Base-by-base conservation (phyloP, 2,888 invertebrate species). In the Allacma fusca region DNA sequence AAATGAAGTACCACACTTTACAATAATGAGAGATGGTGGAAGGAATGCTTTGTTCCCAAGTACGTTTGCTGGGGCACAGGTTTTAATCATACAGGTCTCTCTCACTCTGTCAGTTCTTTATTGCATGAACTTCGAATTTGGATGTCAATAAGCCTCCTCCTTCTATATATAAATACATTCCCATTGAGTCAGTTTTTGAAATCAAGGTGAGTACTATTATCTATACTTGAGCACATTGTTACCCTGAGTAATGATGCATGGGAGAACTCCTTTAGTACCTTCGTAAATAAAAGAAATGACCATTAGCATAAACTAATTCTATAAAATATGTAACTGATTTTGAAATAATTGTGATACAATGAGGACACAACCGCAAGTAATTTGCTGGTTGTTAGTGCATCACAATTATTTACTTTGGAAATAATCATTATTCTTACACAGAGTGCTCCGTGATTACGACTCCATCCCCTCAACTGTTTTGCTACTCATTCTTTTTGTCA, bases 111-210 rank as follows among this genome's bases (percentile, higher is more conserved):
- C 34, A 34, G 34, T 34, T 34, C 50, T 50, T 50, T 50, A 50
- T 50, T 50, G 16, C 34, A 4, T 34, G 50, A 9, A 50, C 50
- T 50, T 50, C n/a, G n/a, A 50, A 50, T 50, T 50, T 19, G 50
- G 50, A 50, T 50, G 50, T 50, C 50, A 50, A n/a, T 50, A 34
- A 34, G 50, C 50, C 50, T 50, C 50, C 50, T 50, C 50, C 50
- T 50, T 50, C 16, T 50, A 19, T 2, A 19, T 13, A 50, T 50
- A 16, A 34, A 9, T 50, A 50, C 16, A 50, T 50, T n/a, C 16
- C 50, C 19, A 50, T 50, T 50, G 34, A 50, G 2, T 50, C 7
- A 50, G 9, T n/a, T 50, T 50, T 50, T 50, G 50, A 50, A 50
- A 50, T 50, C 50, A 50, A 50, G 50, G 50, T 50, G 50, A 50